These are phyloP conservation scores for Griposia aprilina DNA, from an alignment of 2,888 invertebrate species.

Conservation along the genomic window DNA sequence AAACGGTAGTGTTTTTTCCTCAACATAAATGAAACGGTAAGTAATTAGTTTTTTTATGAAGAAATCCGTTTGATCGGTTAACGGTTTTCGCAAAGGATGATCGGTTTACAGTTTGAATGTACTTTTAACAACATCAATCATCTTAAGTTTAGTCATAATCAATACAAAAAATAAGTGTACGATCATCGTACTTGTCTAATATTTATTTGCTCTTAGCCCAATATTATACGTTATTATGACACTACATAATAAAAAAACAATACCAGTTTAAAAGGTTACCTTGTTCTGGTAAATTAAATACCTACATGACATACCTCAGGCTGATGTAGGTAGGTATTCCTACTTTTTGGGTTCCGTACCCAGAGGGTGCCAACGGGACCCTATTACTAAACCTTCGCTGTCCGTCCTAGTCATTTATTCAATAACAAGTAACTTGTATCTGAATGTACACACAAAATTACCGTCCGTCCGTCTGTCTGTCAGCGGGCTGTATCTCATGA, in stretches of 20 bases:
- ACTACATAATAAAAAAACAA: background rate
- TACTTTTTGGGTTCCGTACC: background rate
- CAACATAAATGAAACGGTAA: slow-evolving; percentile 19
- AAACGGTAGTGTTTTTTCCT: slow-evolving; percentile 3
- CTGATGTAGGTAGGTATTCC: background rate
- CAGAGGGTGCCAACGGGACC: too few relatives aligned
- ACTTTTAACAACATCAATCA: slow-evolving; percentile 37
- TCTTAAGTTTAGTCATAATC: background rate
- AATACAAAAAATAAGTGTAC: slow-evolving; percentile 10
- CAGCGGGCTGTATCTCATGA: too few relatives aligned
- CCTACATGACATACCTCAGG: background rate
- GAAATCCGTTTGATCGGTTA: slow-evolving; percentile 9
- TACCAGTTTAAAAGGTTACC: background rate
- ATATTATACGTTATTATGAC: background rate
- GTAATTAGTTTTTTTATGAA: slow-evolving; percentile 35
- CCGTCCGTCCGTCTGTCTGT: too few relatives aligned
- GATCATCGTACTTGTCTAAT: background rate
- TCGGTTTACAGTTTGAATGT: slow-evolving; percentile 33
- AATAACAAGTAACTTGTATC: too few relatives aligned
- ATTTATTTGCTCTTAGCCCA: background rate
- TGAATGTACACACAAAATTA: too few relatives aligned
- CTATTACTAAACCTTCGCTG: too few relatives aligned
- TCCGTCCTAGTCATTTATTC: too few relatives aligned
- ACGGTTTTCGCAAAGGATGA: slow-evolving; percentile 25
- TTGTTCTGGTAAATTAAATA: background rate